Conservation (phyloP, 2,888 invertebrate species). For the Herminia tarsipennalis region DNA sequence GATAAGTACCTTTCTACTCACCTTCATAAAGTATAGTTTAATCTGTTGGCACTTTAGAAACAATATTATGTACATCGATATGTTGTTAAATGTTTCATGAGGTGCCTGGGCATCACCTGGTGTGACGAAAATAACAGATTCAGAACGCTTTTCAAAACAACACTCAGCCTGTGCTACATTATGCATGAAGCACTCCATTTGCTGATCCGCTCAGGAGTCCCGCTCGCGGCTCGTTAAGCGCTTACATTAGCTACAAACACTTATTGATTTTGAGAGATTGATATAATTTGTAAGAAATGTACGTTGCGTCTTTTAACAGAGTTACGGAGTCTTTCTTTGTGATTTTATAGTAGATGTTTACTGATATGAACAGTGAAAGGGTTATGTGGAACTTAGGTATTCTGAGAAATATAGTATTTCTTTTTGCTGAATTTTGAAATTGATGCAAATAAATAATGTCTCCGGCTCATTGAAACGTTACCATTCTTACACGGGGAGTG, state of each 20-base stretch:
- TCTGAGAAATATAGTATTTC: too few species aligned
- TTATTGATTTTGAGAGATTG: slow-evolving; percentile 83
- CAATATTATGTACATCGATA: slow-evolving; percentile 61
- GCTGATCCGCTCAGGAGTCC: slow-evolving; percentile 84
- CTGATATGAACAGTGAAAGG: not conserved
- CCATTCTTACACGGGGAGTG: too few species aligned
- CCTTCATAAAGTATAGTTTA: slow-evolving; percentile 9
- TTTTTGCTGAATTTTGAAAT: too few species aligned
- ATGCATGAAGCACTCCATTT: slow-evolving; percentile 86
- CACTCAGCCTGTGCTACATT: slow-evolving; percentile 82
- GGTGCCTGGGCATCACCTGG: slow-evolving; percentile 79
- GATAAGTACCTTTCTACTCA: not conserved
- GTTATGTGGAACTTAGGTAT: not conserved
- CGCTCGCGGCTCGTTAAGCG: slow-evolving; percentile 84
- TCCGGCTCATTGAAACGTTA: too few species aligned
- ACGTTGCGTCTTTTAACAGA: slow-evolving; percentile 28
- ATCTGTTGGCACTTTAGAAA: slow-evolving; percentile 21
- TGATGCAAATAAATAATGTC: too few species aligned
- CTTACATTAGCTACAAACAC: slow-evolving; percentile 84
- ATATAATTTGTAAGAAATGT: slow-evolving; percentile 69
- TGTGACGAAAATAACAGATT: slow-evolving; percentile 84
- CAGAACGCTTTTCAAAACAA: slow-evolving; percentile 85
- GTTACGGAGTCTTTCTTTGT: slow-evolving; percentile 8
- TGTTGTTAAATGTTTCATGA: slow-evolving; percentile 81
- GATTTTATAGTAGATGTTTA: not conserved